Percentiles rank a stretch among this genome's conserved stretches.
phyloP scores from a whole-genome alignment of 2,797 vertebrate genomes.

The Eulemur albifrons region DNA sequence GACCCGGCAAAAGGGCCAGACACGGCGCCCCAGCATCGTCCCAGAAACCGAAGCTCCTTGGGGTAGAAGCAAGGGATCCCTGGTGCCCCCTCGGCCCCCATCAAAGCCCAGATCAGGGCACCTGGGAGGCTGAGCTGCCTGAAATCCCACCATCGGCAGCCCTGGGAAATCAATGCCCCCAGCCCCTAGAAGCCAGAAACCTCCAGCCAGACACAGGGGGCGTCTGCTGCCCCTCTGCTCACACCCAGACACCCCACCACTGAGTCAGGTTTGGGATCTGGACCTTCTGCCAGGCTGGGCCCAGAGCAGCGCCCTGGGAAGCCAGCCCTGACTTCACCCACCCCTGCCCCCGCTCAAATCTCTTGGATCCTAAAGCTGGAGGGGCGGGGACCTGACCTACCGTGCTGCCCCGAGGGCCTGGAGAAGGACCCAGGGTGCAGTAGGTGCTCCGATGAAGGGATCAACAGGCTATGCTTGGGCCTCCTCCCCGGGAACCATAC shows the following conservation, averaged over 20 bases:
- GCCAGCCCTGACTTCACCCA: background rate
- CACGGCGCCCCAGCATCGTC: background rate
- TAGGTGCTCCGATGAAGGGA: too few relatives aligned
- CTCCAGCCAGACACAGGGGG: background rate
- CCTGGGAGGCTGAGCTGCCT: background rate
- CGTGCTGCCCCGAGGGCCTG: accelerated
- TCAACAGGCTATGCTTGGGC: background rate
- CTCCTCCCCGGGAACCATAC: background rate
- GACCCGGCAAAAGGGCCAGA: background rate
- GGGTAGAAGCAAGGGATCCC: background rate
- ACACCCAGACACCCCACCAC: background rate
- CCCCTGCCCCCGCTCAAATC: background rate
- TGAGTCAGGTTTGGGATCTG: background rate
- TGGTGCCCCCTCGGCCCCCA: background rate
- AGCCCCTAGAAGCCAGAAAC: background rate
- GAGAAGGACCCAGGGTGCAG: background rate
- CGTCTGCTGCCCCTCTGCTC: background rate
- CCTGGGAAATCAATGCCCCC: background rate
- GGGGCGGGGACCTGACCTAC: too few relatives aligned
- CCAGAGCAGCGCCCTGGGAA: background rate
- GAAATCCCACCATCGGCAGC: background rate
- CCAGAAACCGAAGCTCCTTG: background rate
- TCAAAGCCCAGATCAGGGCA: background rate
- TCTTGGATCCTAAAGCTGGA: background rate
- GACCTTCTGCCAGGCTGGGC: background rate